Percentiles rank a stretch among this genome's conserved stretches.
Evolutionary conservation across 2,113 vertebrate species (phyloP).

Genomic region (Kobus ellipsiprymnus): DNA sequence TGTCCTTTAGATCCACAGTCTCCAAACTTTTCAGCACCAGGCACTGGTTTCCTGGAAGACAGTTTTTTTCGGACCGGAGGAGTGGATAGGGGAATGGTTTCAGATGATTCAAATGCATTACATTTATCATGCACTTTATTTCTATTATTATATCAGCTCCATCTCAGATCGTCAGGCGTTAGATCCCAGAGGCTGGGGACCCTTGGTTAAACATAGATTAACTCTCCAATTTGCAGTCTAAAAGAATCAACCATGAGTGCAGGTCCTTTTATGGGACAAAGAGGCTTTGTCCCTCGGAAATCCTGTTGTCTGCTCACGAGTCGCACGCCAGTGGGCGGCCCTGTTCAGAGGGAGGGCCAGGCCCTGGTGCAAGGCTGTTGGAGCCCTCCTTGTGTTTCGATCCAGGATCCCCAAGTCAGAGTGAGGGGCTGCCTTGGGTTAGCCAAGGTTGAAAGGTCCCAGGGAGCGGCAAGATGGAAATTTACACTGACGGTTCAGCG

Average conservation of each 20-base stretch:
- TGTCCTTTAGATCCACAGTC: background rate
- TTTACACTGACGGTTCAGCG: background rate
- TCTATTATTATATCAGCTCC: background rate
- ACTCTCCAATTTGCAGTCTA: background rate
- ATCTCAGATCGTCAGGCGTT: background rate
- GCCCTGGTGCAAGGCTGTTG: background rate
- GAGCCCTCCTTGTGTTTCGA: background rate
- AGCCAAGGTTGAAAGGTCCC: fast-evolving
- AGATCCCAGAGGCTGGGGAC: background rate
- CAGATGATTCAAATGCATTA: background rate
- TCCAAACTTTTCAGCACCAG: background rate
- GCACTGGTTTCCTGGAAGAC: background rate
- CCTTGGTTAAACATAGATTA: background rate
- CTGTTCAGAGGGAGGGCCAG: background rate
- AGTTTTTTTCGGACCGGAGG: fast-evolving
- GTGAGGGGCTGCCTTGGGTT: background rate
- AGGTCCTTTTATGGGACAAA: background rate
- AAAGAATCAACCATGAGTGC: background rate
- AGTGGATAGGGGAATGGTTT: background rate
- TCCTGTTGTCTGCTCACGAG: background rate
- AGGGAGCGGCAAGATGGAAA: background rate
- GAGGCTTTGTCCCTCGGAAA: background rate
- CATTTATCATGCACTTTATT: background rate
- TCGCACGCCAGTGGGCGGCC: background rate
- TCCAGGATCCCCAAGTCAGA: background rate